phyloP scores from a whole-genome alignment of 2,888 invertebrate genomes.

The Drosophila glabriapex region DNA sequence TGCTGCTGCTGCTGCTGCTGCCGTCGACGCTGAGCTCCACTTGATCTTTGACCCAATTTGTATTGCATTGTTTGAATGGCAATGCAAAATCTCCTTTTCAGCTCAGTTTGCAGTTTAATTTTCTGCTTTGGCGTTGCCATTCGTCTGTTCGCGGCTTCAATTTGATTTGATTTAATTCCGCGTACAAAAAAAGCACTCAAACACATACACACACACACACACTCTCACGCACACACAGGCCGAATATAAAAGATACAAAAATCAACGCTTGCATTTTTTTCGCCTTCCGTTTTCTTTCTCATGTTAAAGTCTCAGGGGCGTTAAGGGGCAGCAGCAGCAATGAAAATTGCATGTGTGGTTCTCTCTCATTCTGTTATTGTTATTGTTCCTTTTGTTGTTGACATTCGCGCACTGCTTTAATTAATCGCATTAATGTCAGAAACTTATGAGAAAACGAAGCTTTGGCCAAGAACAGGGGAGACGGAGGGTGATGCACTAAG shows the following conservation, averaged over 20 bases:
- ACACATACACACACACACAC: slow-evolving; percentile 9
- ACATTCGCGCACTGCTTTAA: slow-evolving; percentile 71
- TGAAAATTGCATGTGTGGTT: slow-evolving; percentile 57
- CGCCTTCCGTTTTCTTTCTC: slow-evolving; percentile 55
- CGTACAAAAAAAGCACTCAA: slow-evolving; percentile 16
- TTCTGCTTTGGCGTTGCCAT: slow-evolving; percentile 68
- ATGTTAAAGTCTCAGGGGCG: slow-evolving; percentile 36
- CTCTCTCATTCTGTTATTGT: slow-evolving; percentile 12
- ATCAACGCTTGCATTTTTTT: slow-evolving; percentile 40
- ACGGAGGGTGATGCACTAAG: background rate
- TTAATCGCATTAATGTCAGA: slow-evolving; percentile 79
- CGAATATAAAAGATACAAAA: slow-evolving; percentile 32
- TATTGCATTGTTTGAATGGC: slow-evolving; percentile 76
- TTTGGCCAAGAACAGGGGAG: slow-evolving; percentile 8
- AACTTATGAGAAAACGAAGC: slow-evolving; percentile 65
- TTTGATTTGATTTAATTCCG: slow-evolving; percentile 75
- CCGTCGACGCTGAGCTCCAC: slow-evolving; percentile 74
- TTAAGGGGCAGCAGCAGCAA: slow-evolving; percentile 23
- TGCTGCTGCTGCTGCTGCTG: slow-evolving; percentile 24
- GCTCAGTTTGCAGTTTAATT: slow-evolving; percentile 64
- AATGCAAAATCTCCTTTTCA: slow-evolving; percentile 71
- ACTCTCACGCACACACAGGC: slow-evolving; percentile 8
- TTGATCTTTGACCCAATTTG: slow-evolving; percentile 82
- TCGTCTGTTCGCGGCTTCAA: slow-evolving; percentile 60
- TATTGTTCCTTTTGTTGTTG: slow-evolving; percentile 45